Evolutionary conservation across 1,140 invertebrate genomes (phyloP).

Genomic region (Araneus ventricosus): DNA sequence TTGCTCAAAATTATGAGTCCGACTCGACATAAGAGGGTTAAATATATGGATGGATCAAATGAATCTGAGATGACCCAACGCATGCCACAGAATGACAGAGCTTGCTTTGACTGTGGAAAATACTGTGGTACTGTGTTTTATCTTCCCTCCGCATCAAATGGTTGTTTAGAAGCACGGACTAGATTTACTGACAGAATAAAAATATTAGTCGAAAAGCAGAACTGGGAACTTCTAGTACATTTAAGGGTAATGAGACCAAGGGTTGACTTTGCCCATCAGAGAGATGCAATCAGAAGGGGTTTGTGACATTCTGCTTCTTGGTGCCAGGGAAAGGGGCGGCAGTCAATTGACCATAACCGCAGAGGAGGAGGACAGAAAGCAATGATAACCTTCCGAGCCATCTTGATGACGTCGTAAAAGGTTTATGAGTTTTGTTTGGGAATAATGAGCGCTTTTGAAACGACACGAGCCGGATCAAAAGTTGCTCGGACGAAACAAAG

Average conservation of each 20-base stretch:
- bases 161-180: too few species aligned
- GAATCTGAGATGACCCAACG: too few species aligned
- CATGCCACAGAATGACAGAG: too few species aligned
- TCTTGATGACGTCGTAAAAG: conserved; percentile 8
- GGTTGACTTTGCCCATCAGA: conserved; percentile 1
- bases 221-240: neutral
- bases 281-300: neutral
- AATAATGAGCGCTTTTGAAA: conserved; percentile 28
- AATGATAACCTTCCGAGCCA: neutral
- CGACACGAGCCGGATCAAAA: neutral
- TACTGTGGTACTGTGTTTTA: too few species aligned
- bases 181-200: too few species aligned
- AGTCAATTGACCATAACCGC: conserved; percentile 39
- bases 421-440: conserved; percentile 37
- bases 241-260: neutral
- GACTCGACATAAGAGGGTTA: too few species aligned
- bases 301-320: neutral
- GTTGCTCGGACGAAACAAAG: neutral
- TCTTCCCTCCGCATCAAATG: too few species aligned
- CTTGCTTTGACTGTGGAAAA: too few species aligned
- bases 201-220: too few species aligned
- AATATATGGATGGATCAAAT: too few species aligned
- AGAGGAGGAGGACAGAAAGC: conserved; percentile 2
- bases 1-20: too few species aligned
- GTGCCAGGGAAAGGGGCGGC: neutral